These are phyloP conservation scores for Catamblyrhynchus diadema DNA, from an alignment of 2,797 vertebrate species.

Conservation along the genomic window DNA sequence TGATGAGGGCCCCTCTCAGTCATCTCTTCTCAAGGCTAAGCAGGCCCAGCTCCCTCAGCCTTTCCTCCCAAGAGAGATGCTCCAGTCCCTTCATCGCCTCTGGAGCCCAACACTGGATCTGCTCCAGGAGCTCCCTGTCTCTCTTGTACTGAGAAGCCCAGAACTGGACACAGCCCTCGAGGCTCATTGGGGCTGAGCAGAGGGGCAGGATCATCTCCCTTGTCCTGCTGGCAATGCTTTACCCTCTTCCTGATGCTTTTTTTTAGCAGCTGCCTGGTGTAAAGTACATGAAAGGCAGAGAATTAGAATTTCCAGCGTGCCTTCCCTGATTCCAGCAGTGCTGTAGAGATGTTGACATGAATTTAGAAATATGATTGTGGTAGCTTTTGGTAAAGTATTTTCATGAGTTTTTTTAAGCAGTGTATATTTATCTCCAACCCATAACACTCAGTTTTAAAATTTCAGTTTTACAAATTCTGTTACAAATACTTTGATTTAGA, in stretches of 20 bases:
- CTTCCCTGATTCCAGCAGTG: background rate
- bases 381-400: background rate
- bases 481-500: background rate
- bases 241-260: background rate
- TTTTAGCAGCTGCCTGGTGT: background rate
- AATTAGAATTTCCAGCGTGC: background rate
- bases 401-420: background rate
- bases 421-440: background rate
- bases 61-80: background rate
- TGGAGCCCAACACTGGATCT: too few species aligned
- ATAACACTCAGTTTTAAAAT: background rate
- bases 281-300: background rate
- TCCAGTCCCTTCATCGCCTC: background rate
- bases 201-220: too few species aligned
- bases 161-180: rapidly evolving
- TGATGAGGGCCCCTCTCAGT: background rate
- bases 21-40: rapidly evolving
- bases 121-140: background rate
- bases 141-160: too few species aligned
- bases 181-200: background rate
- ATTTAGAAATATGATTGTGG: background rate
- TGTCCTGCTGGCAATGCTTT: background rate
- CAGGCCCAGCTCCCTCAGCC: background rate
- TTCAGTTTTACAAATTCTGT: background rate
- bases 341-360: background rate